Percentiles rank a stretch among this genome's conserved stretches.
Conservation (phyloP, 2,797 vertebrate species). For the Brotula barbata region DNA sequence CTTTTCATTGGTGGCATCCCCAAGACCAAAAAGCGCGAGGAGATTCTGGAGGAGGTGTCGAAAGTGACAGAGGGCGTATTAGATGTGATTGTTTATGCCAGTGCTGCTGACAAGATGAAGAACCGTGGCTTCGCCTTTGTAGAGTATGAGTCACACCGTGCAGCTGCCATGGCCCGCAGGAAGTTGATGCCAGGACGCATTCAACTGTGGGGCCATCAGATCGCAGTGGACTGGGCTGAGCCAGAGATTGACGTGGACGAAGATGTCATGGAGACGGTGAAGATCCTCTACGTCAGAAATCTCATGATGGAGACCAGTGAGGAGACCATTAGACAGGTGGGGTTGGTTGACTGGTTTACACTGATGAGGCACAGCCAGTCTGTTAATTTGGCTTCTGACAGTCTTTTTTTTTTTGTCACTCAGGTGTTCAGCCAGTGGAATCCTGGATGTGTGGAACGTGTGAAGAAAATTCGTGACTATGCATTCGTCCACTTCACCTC, state of each 20-base stretch:
- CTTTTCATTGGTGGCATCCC: conserved; percentile 99
- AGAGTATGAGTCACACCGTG: conserved; percentile 97
- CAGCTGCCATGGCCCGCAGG: conserved; percentile 96
- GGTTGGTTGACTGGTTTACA: neutral
- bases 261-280: conserved; percentile 99
- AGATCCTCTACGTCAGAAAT: conserved; percentile 98
- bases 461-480: conserved; percentile 99
- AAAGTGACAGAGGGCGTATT: conserved; percentile 98
- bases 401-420: conserved; percentile 43
- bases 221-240: conserved; percentile 98
- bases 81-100: conserved; percentile 97
- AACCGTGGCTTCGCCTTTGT: conserved; percentile 98
- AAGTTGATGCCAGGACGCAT: conserved; percentile 98
- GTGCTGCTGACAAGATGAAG: conserved; percentile 99
- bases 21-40: conserved; percentile 99
- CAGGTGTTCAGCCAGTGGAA: conserved; percentile 96
- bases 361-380: no score
- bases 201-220: conserved; percentile 98
- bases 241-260: conserved; percentile 98
- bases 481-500: conserved; percentile 97
- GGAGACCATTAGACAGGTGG: conserved; percentile 85
- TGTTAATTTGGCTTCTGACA: neutral
- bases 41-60: conserved; percentile 97
- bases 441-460: conserved; percentile 93
- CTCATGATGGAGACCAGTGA: conserved; percentile 99